Evolutionary conservation across 2,797 vertebrate genomes (phyloP).

Genomic region (Macroramphosus scolopax): DNA sequence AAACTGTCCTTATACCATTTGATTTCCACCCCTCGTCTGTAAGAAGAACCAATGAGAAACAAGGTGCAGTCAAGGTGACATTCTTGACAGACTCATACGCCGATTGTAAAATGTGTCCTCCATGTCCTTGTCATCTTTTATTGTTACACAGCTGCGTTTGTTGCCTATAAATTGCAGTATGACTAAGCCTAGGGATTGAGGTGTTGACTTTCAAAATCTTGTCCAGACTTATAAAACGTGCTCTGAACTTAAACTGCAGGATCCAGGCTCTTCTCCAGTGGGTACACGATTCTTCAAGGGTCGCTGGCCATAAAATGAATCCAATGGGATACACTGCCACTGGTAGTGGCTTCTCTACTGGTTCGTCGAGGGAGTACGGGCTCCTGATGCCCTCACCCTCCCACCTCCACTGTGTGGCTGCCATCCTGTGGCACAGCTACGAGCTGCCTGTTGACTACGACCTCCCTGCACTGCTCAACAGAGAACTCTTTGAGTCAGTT

Average conservation of each 20-base stretch:
- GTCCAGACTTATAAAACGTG: slow-evolving; percentile 3
- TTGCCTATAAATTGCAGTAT: slow-evolving; percentile 21
- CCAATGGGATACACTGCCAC: slow-evolving; percentile 80
- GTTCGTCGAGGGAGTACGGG: slow-evolving; percentile 88
- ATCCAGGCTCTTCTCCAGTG: slow-evolving; percentile 97
- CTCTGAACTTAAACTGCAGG: slow-evolving; percentile 69
- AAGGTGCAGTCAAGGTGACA: slow-evolving; percentile 19
- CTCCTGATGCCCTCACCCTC: slow-evolving; percentile 98
- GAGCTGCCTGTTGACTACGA: slow-evolving; percentile 96
- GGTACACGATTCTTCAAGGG: slow-evolving; percentile 94
- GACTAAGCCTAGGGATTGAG: not conserved
- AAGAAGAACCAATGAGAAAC: slow-evolving; percentile 9
- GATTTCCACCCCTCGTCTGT: not conserved
- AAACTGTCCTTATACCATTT: not conserved
- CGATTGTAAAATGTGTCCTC: slow-evolving; percentile 39
- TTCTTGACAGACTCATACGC: slow-evolving; percentile 17
- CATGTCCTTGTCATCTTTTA: slow-evolving; percentile 32
- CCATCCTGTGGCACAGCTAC: slow-evolving; percentile 97
- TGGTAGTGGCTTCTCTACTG: slow-evolving; percentile 56
- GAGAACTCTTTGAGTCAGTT: slow-evolving; percentile 97
- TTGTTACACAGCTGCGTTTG: slow-evolving; percentile 17
- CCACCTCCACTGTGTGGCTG: slow-evolving; percentile 95
- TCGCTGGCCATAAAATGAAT: slow-evolving; percentile 89
- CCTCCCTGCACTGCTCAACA: slow-evolving; percentile 88
- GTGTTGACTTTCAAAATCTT: not conserved